Evolutionary conservation across 1,140 invertebrate species (phyloP), one percentile per base, ranked within the genome.

Genomic region (Diploscapter pachys): DNA sequence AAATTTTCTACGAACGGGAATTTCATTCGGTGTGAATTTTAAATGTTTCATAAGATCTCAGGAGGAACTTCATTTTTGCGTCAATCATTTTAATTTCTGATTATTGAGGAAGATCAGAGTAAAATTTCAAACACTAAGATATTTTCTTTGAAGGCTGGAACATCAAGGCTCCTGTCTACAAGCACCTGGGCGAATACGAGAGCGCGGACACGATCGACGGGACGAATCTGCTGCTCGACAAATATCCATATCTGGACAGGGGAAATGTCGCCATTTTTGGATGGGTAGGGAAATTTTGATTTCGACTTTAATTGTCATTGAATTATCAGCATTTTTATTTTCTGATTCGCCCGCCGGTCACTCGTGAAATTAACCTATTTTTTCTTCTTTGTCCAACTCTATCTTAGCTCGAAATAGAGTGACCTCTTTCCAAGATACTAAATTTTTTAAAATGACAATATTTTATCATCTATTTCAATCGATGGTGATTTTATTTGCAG

Each of bases 191-290:
- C 4, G 61, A 59, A 51, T 62, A 57, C 54, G 75, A 76, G 48
- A 53, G 53, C 8, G 31, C 54, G 4, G 75, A 76, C 31, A 71
- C 69, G 0, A 9, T 76, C 13, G 75, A 76, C 49, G 70, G 63
- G 55, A 53, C 72, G 48, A 72, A 72, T 61, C 54, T 57, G 11
- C 63, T 83, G 31, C n/a, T 85, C 4, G 74, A 79, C 11, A 71
- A 73, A 54, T 71, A 81, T 64, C 57, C 69, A 4, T 81, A 80
- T 57, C 62, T 84, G 53, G 84, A 84, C 63, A 74, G 75, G 59
- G 73, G 74, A 59, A 62, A 73, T n/a, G 80, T 86, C 2, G 83
- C 79, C 2, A 78, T 86, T 50, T 85, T 85, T 82, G 83, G 83
- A 56, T 85, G 83, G 72, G 72, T 74, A 50, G 53, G 72, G 13